These are phyloP conservation scores for Drosophila barbarae DNA, from an alignment of 2,888 invertebrate species.

Conservation along the genomic window DNA sequence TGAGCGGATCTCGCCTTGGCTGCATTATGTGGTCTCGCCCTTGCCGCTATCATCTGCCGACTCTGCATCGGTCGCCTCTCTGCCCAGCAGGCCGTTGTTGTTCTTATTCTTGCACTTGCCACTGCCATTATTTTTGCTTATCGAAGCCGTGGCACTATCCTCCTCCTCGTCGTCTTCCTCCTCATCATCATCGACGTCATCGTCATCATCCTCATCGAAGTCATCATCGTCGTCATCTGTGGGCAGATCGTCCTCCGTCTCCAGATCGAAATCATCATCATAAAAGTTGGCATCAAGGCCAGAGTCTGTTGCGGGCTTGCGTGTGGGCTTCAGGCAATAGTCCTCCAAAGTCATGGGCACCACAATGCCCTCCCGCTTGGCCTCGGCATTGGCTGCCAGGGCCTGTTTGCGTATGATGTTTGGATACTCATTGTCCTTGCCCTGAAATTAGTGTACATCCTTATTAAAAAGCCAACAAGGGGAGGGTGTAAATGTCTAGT, in stretches of 20 bases:
- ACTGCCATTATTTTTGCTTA: constrained; percentile 48
- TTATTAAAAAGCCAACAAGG: constrained; percentile 19
- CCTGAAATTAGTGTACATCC: constrained; percentile 78
- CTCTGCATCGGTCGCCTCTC: constrained; percentile 56
- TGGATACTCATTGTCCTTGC: constrained; percentile 99
- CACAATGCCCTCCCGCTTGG: constrained; percentile 96
- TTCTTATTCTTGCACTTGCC: constrained; percentile 57
- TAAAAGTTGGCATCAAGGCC: constrained; percentile 96
- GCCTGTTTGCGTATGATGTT: constrained; percentile 99
- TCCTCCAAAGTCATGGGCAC: constrained; percentile 99
- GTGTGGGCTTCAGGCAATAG: constrained; percentile 96
- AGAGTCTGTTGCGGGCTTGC: constrained; percentile 91
- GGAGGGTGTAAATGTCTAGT: constrained; percentile 12
- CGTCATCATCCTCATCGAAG: constrained; percentile 60
- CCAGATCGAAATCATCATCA: constrained; percentile 95
- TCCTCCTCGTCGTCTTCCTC: constrained; percentile 79
- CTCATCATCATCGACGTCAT: constrained; percentile 54
- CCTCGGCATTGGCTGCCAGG: constrained; percentile 94
- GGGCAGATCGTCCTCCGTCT: constrained; percentile 85
- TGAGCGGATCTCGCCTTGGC: constrained; percentile 9
- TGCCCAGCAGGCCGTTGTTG: constrained; percentile 56
- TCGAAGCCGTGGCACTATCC: constrained; percentile 45
- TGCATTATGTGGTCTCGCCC: constrained; percentile 85
- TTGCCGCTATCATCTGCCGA: constrained; percentile 91
- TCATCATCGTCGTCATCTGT: constrained; percentile 83